Percentiles rank a stretch among this genome's conserved stretches.
Evolutionary conservation across 2,113 vertebrate species (phyloP).

Genomic region (Crocuta crocuta): DNA sequence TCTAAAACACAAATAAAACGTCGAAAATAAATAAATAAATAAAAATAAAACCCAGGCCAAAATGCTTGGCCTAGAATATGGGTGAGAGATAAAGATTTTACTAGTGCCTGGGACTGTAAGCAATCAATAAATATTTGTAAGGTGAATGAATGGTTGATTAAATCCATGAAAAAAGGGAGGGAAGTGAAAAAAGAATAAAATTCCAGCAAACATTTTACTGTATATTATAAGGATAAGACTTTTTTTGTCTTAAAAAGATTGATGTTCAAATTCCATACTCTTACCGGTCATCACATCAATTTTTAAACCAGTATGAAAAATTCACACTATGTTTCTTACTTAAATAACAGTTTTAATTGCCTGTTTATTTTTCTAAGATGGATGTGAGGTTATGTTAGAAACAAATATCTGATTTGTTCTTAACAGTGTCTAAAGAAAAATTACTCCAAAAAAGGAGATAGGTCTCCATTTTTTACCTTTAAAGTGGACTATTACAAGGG

Average conservation of each 20-base stretch:
- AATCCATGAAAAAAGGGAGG: background rate
- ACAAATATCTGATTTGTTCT: background rate
- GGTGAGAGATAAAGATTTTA: background rate
- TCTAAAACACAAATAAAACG: too few species aligned
- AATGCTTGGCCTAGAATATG: background rate
- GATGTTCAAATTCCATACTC: background rate
- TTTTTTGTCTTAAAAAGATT: constrained; percentile 8
- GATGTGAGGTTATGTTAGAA: constrained; percentile 1
- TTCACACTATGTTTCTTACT: background rate
- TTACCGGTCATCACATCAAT: background rate
- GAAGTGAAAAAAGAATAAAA: background rate
- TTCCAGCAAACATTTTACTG: background rate
- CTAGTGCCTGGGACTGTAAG: background rate
- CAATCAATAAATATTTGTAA: constrained; percentile 14
- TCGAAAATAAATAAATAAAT: too few species aligned
- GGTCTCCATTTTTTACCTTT: background rate
- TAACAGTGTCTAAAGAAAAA: background rate
- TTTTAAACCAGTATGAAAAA: constrained; percentile 25
- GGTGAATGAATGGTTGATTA: background rate
- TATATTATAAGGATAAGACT: background rate
- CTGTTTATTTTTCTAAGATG: background rate
- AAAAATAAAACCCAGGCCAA: background rate
- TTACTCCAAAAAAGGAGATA: background rate
- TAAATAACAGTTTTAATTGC: background rate
- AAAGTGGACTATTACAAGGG: background rate